Percentiles rank a stretch among this genome's conserved stretches.
Evolutionary conservation across 2,888 invertebrate genomes (phyloP).

Genomic region (Drosophila subquinaria): DNA sequence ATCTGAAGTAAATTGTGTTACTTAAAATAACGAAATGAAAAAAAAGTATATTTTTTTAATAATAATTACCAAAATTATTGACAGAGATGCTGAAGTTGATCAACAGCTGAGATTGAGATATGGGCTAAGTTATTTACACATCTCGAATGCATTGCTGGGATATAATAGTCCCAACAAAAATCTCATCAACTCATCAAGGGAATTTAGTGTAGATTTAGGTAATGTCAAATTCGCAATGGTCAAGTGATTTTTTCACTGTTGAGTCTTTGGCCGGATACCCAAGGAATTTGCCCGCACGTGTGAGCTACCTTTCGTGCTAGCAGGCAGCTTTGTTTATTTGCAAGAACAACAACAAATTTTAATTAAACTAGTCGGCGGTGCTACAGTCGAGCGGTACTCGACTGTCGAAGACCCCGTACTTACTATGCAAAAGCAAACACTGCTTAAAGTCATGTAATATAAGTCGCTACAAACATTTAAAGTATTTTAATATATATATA

Average conservation of each 20-base stretch:
- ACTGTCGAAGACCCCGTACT: no score
- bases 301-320: slow-evolving; percentile 38
- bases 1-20: slow-evolving; percentile 36
- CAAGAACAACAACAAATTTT: slow-evolving; percentile 35
- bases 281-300: slow-evolving; percentile 44
- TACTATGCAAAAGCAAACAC: no score
- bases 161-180: not conserved
- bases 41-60: slow-evolving; percentile 34
- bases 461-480: no score
- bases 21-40: slow-evolving; percentile 18
- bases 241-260: slow-evolving; percentile 6
- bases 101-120: slow-evolving; percentile 4
- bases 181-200: not conserved
- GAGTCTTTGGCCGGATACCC: not conserved
- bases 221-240: not conserved
- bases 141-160: not conserved
- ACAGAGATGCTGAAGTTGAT: slow-evolving; percentile 27
- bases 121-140: slow-evolving; percentile 7
- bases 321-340: slow-evolving; percentile 35
- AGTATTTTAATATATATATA: no score
- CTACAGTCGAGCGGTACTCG: no score
- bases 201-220: slow-evolving; percentile 1
- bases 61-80: slow-evolving; percentile 53
- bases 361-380: no score
- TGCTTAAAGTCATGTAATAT: no score